Base-by-base conservation (phyloP, 2,113 vertebrate species). In the Sciurus niger region DNA sequence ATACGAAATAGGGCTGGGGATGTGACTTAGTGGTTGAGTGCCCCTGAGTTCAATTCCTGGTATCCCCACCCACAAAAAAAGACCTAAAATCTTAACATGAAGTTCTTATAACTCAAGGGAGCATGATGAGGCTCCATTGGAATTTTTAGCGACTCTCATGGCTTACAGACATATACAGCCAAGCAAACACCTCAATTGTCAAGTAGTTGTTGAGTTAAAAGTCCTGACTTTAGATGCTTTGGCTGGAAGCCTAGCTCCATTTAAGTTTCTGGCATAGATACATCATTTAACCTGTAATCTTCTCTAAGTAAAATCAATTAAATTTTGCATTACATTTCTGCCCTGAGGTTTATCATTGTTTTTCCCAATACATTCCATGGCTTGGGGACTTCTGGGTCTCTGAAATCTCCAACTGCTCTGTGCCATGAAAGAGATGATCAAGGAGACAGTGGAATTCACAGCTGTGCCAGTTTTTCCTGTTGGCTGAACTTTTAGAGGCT, bases 401-500 rank as follows among this genome's bases (percentile, higher is more conserved):
- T 46, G 43, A 94, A 67, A 40, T 80, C 55, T 53, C n/a, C n/a
- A 37, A 13, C 67, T 51, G 25, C 79, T 88, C 63, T 93, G 46
- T 40, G 58, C 79, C 58, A 13, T 30, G 84, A 72, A 43, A 86
- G 84, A 84, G 65, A 55, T 55, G 51, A 51, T n/a, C 63, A 46
- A 91, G 55, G 43, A 74, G 40, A 86, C 4, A 2, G 65, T 53
- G 43, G 79, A 48, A 87, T 89, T 84, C 86, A 80, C 2, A 5
- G 70, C 74, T 51, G n/a, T 58, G 86, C 96, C 96, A 84, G 86
- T 12, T 68, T 93, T 91, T 25, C 30, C 86, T 51, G 25, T 55
- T 95, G 97, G 96, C 96, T 78, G 92, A 93, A 95, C 96, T 93
- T 97, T 82, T 20, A 72, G 43, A 96, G 84, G 94, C 87, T 96